Evolutionary conservation across 2,888 invertebrate species (phyloP), one percentile per base, ranked within the genome.

Genomic region (Luffia ferchaultella): DNA sequence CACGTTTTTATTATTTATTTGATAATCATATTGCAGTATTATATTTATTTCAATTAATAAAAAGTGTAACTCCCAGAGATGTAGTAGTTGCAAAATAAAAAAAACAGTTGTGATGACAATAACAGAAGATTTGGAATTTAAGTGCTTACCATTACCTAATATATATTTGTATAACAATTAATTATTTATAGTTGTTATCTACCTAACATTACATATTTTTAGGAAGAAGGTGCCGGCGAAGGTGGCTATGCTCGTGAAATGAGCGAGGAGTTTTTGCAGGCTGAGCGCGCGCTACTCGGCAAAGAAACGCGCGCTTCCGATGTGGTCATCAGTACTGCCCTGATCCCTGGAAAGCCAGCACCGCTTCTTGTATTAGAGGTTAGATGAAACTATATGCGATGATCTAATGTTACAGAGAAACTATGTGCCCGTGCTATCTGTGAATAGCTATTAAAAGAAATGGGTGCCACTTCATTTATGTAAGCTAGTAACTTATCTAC

Each of bases 271-370:
- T 96, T 95, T 70, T 88, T 95, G 54, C 89, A 90, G 51, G 95
- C 95, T 0, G 95, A 96, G 69, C 89, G 93, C 76, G 93, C 90
- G 1, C 77, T 96, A 50, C 93, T 96, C 62, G 93, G 92, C n/a
- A 91, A 90, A 62, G 95, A 96, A 67, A 90, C 93, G 46, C 89
- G 89, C 64, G 92, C 93, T 53, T 92, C 95, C 0, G 96, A 96
- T 64, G 89, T 96, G 42, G 87, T 96, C 58, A 95, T 96, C 62
- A 89, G 91, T n/a, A 96, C 96, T 1, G 95, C 95, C 2, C 86
- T 96, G 15, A 95, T 96, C 60, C 96, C 96, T 15, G 95, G 95
- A 46, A 93, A 91, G 70, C 90, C 87, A 48, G 95, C 95, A 0
- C 95, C 96, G 0, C 61, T 90, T 49, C 87, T 95, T 15, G 90